Evolutionary conservation across 1,140 invertebrate genomes (phyloP).

Genomic region (Listronotus oregonensis): DNA sequence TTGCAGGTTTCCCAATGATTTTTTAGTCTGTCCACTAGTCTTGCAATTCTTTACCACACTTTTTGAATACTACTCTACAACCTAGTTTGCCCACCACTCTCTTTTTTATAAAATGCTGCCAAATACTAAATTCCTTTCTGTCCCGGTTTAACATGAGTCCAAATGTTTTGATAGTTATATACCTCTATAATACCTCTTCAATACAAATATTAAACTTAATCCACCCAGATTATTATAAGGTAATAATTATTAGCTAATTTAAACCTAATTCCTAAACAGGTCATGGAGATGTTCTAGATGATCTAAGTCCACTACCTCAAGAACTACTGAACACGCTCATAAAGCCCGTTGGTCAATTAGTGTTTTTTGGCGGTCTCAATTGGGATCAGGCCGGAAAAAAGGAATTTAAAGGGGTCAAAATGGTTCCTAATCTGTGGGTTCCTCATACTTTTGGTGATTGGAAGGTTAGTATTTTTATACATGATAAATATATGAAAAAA

Average conservation of each 20-base stretch:
- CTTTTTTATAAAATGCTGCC: no score
- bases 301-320: conserved; percentile 60
- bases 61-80: no score
- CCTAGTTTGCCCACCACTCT: no score
- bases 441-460: conserved; percentile 69
- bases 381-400: conserved; percentile 67
- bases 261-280: conserved; percentile 22
- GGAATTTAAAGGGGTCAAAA: conserved; percentile 61
- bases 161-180: no score
- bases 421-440: conserved; percentile 67
- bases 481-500: no score
- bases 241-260: not conserved
- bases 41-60: no score
- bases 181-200: no score
- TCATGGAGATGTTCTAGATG: conserved; percentile 57
- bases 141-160: no score
- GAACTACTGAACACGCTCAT: conserved; percentile 65
- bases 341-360: conserved; percentile 63
- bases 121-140: no score
- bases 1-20: no score
- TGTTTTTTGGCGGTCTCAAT: conserved; percentile 67
- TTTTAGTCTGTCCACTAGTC: no score
- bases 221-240: not conserved
- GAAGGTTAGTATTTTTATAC: conserved; percentile 59
- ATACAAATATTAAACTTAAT: not conserved